Base-by-base conservation (phyloP, 2,888 invertebrate genomes). In the Hybos culiciformis region DNA sequence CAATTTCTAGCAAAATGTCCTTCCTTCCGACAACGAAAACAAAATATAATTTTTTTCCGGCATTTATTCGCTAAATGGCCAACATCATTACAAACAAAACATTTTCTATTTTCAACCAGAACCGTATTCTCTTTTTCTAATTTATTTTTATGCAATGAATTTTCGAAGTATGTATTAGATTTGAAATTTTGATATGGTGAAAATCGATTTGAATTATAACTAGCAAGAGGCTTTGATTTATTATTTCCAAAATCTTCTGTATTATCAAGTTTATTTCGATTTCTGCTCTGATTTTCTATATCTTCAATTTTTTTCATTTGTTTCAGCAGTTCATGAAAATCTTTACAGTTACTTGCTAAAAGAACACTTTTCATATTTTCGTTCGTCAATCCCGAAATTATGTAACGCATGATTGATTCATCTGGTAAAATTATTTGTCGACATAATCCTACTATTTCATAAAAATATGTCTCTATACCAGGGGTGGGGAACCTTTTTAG, bases 241-340 rank as follows among this genome's bases (percentile, higher is more conserved):
- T 26, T 26, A 7, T 12, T 9, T 5, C 26, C 26, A 4, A 26
- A 7, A 26, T n/a, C n/a, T n/a, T n/a, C n/a, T n/a, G n/a, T n/a
- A n/a, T n/a, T n/a, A n/a, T n/a, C n/a, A n/a, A 26, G 9, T 26
- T 26, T 26, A 26, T 26, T 26, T 26, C 5, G 7, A 33, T 33
- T n/a, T 33, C 8, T 11, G 9, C 4, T 14, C 11, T 39, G 39
- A 7, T 26, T 26, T 17, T 29, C 3, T 5, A 39, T 39, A 21
- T 31, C 26, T 19, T 39, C 39, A 18, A 39, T 31, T n/a, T 29
- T 18, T 20, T 39, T 39, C 15, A 39, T 39, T 39, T 20, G 19
- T 7, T 23, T n/a, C 1, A 39, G 17, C 7, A 33, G 15, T 3
- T 33, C 33, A 15, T 15, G 7, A 9, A 33, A 33, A 8, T 33